A percentile compares a stretch with the other conserved stretches of the same genome.
These are phyloP conservation scores for Hystrix brachyura DNA, from an alignment of 2,113 vertebrate genomes.

Conservation along the genomic window DNA sequence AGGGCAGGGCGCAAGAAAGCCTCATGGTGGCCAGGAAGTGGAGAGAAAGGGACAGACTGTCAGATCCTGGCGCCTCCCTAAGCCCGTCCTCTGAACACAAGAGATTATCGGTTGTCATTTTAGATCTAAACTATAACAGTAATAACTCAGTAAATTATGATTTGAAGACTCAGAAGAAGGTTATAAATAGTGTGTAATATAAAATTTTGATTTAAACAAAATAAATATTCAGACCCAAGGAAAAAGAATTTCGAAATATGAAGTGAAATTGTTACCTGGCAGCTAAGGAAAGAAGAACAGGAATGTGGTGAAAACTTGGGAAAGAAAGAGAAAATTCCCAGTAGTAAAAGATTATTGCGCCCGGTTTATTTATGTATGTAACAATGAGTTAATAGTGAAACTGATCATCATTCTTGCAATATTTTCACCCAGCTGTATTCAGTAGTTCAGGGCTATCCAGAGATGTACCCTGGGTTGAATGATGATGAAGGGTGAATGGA, in stretches of 20 bases:
- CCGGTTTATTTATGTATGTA: neutral
- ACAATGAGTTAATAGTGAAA: neutral
- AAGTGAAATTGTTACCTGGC: neutral
- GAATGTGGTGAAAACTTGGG: neutral
- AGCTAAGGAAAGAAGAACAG: neutral
- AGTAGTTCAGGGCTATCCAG: neutral
- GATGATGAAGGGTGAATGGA: neutral
- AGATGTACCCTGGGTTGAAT: neutral
- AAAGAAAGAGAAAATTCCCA: neutral
- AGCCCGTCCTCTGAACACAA: neutral
- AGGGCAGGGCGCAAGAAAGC: neutral
- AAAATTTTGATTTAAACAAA: constrained; percentile 24
- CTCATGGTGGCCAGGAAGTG: neutral
- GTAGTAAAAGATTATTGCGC: neutral
- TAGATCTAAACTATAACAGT: neutral
- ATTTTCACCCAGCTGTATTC: neutral
- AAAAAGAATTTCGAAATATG: neutral
- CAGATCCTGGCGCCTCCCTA: neutral
- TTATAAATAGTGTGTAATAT: neutral
- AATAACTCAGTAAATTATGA: neutral
- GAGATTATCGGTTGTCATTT: neutral
- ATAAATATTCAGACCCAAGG: neutral
- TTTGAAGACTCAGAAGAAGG: neutral
- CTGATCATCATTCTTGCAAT: neutral
- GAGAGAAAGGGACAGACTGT: neutral